Evolutionary conservation across 1,140 invertebrate genomes (phyloP).

Genomic region (Melipona quadrifasciata): DNA sequence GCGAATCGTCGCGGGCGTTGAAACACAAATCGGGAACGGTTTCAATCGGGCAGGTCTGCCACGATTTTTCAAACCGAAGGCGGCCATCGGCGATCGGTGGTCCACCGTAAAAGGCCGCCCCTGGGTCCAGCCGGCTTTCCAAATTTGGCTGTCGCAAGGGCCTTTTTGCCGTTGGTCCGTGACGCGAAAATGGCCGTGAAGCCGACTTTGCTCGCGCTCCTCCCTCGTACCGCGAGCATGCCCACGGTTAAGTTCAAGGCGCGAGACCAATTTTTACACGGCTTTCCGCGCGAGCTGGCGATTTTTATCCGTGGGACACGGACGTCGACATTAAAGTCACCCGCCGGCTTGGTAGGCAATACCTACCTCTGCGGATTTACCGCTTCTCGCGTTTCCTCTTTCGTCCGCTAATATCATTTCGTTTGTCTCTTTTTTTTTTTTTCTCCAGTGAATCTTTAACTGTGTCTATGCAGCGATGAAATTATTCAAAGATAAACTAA

Average conservation of each 20-base stretch:
- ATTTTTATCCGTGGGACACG: not conserved
- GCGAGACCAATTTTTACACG: not conserved
- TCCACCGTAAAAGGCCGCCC: constrained; percentile 54
- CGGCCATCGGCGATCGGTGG: constrained; percentile 62
- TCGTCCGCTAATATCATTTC: not conserved
- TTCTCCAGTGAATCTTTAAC: no score
- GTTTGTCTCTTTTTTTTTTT: no score
- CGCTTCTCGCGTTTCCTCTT: not conserved
- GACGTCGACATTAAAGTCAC: not conserved
- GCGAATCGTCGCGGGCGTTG: constrained; percentile 38
- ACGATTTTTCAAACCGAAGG: constrained; percentile 71
- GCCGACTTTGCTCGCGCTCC: constrained; percentile 48
- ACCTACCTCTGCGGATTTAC: not conserved
- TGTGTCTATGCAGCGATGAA: no score
- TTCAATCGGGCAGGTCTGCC: not conserved
- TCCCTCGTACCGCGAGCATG: constrained; percentile 24
- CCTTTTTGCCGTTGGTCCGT: constrained; percentile 47
- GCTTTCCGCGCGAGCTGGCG: not conserved
- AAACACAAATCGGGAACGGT: constrained; percentile 50
- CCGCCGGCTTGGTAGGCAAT: not conserved
- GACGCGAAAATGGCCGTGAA: constrained; percentile 66
- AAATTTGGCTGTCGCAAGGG: constrained; percentile 65
- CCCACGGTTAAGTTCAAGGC: constrained; percentile 58
- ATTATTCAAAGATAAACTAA: no score
- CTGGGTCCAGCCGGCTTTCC: constrained; percentile 67